These are phyloP conservation scores for Ptilorrhoa leucosticta DNA, from an alignment of 2,113 vertebrate species.

Conservation along the genomic window DNA sequence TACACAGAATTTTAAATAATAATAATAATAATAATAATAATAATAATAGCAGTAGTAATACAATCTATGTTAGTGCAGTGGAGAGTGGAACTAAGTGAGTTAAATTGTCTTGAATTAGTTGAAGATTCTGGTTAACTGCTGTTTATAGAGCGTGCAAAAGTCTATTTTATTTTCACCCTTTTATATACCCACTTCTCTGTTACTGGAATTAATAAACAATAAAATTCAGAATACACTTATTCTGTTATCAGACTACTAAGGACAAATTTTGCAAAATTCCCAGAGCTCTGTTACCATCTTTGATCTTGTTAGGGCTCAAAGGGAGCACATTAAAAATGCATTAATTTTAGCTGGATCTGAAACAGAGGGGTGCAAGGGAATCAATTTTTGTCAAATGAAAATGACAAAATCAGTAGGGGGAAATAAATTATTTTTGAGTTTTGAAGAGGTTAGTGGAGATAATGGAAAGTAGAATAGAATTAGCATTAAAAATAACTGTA, in stretches of 20 bases:
- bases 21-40: not conserved
- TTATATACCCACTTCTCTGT: not conserved
- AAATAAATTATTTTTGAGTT: not conserved
- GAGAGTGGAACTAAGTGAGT: not conserved
- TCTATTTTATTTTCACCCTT: not conserved
- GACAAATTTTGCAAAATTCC: not conserved
- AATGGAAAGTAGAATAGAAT: not conserved
- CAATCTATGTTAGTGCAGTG: not conserved
- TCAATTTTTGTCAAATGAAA: slow-evolving; percentile 23
- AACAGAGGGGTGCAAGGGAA: not conserved
- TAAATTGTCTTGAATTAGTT: not conserved
- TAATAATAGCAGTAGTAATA: not conserved
- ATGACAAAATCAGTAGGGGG: not conserved
- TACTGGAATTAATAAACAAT: not conserved
- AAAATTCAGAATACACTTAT: not conserved
- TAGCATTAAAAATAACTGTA: not conserved
- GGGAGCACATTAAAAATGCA: slow-evolving; percentile 24
- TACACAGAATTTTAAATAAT: not conserved
- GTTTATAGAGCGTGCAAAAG: not conserved
- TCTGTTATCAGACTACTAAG: not conserved
- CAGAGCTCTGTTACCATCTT: not conserved
- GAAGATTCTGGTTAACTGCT: not conserved
- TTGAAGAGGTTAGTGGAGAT: not conserved
- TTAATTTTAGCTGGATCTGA: slow-evolving; percentile 13
- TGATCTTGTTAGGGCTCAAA: slow-evolving; percentile 16